phyloP scores from a whole-genome alignment of 2,113 vertebrate species.

The Colaptes auratus region DNA sequence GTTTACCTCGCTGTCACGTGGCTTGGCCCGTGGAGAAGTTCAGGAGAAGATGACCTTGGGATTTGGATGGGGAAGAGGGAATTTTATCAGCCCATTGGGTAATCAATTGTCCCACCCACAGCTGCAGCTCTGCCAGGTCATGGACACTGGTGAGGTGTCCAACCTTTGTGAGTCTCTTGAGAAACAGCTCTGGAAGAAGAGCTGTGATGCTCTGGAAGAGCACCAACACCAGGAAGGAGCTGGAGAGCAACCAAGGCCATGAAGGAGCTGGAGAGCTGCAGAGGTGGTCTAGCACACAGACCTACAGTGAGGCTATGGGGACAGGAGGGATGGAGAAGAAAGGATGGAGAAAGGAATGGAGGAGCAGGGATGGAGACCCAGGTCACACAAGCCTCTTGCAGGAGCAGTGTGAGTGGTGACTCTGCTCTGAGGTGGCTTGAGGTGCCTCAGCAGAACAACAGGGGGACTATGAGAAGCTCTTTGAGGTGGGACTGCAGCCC shows the following conservation, averaged over 20 bases:
- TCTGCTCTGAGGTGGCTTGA: neutral
- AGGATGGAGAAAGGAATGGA: neutral
- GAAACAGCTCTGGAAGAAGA: neutral
- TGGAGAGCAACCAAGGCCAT: fast-evolving
- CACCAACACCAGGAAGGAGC: fast-evolving
- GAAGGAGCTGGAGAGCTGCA: neutral
- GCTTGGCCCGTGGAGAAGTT: neutral
- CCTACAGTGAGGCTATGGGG: neutral
- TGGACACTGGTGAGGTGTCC: neutral
- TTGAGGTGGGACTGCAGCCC: neutral
- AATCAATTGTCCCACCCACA: neutral
- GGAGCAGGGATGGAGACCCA: neutral
- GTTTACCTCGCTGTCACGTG: neutral
- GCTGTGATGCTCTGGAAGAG: neutral
- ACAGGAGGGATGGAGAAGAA: neutral
- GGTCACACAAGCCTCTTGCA: neutral
- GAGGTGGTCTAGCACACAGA: fast-evolving
- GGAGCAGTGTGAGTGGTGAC: too few relatives aligned
- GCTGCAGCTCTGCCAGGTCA: neutral
- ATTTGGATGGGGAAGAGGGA: neutral
- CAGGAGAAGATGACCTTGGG: neutral
- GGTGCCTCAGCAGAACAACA: neutral
- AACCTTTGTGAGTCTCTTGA: neutral
- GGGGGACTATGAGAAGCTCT: neutral
- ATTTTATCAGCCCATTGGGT: neutral